Conservation (phyloP, 2,797 vertebrate species). For the Tympanoctomys barrerae region DNA sequence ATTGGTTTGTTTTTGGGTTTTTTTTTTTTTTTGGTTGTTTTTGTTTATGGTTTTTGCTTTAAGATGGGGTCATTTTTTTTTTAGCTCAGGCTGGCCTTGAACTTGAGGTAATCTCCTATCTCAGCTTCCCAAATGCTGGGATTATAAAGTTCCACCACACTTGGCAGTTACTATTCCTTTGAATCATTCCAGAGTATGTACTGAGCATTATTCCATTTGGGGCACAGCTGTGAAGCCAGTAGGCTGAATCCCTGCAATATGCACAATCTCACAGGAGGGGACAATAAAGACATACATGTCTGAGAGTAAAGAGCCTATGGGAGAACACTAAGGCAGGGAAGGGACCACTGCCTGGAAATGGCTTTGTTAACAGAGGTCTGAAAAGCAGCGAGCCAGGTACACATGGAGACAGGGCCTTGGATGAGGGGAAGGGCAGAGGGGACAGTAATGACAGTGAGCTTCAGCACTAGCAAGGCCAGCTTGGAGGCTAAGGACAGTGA, state of each 20-base stretch:
- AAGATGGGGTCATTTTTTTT: not conserved
- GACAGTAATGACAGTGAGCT: no score
- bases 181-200: not conserved
- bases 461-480: not conserved
- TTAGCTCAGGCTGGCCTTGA: not conserved
- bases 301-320: not conserved
- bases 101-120: not conserved
- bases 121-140: not conserved
- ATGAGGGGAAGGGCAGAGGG: not conserved
- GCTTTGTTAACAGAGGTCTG: not conserved
- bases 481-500: not conserved
- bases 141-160: not conserved
- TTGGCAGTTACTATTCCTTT: not conserved
- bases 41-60: not conserved
- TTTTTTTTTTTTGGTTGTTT: not conserved
- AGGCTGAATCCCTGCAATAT: not conserved
- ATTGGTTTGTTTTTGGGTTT: not conserved
- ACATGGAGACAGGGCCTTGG: rapidly evolving
- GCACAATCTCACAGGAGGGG: not conserved
- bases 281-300: rapidly evolving
- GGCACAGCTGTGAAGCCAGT: not conserved
- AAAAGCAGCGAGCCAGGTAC: not conserved
- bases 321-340: not conserved
- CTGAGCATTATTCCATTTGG: not conserved
- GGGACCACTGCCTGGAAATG: not conserved